These are phyloP conservation scores for Pachydiplax longipennis DNA, from an alignment of 2,888 invertebrate species.

Conservation along the genomic window DNA sequence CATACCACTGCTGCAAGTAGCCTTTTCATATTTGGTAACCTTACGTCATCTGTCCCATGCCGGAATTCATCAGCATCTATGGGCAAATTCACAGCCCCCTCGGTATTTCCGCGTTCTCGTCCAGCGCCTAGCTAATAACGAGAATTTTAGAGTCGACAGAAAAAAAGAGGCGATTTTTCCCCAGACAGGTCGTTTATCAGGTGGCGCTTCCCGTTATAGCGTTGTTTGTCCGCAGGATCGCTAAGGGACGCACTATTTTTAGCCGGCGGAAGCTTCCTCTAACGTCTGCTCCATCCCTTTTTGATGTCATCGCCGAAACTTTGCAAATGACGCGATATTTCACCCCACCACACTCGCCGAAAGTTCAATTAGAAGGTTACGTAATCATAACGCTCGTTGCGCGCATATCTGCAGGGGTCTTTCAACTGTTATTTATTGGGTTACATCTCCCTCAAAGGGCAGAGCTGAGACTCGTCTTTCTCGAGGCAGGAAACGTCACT, in stretches of 20 bases:
- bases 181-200: conserved; percentile 4
- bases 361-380: not conserved
- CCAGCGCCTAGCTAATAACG: not conserved
- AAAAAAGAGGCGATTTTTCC: not conserved
- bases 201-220: conserved; percentile 35
- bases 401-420: not conserved
- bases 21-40: too few relatives aligned
- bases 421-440: not conserved
- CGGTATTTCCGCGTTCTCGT: not conserved
- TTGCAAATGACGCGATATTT: not conserved
- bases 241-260: conserved; percentile 2
- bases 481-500: not conserved
- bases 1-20: too few relatives aligned
- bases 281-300: not conserved
- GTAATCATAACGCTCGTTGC: not conserved
- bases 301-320: conserved; percentile 27
- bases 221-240: not conserved
- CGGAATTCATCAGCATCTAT: too few relatives aligned
- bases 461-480: not conserved
- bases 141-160: not conserved
- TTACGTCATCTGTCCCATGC: too few relatives aligned
- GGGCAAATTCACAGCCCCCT: not conserved
- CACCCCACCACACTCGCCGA: not conserved
- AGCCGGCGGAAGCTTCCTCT: not conserved
- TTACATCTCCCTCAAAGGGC: not conserved